Conservation (phyloP, 2,113 vertebrate genomes). For the Vulpes lagopus region DNA sequence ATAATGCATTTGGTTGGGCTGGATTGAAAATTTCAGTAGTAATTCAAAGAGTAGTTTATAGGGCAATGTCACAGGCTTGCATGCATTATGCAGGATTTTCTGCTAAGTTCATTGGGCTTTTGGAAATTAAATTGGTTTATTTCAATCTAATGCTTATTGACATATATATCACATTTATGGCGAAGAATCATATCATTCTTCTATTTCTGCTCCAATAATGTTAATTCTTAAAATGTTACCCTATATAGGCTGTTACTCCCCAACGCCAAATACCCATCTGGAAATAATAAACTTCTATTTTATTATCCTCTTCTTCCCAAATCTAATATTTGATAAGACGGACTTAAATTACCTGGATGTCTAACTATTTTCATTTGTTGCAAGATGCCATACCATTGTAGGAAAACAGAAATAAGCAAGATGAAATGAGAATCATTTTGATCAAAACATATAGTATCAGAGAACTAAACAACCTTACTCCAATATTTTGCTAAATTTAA, state of each 20-base stretch:
- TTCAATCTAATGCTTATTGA: slow-evolving; percentile 68
- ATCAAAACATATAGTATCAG: not conserved
- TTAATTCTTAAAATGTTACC: slow-evolving; percentile 74
- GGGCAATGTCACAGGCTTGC: slow-evolving; percentile 63
- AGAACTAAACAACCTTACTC: not conserved
- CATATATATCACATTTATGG: slow-evolving; percentile 76
- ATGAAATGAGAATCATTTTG: slow-evolving; percentile 41
- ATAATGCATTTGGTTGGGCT: slow-evolving; percentile 40
- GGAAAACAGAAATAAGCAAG: not conserved
- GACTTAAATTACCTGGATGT: slow-evolving; percentile 29
- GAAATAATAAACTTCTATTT: slow-evolving; percentile 47
- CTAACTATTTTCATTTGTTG: slow-evolving; percentile 35
- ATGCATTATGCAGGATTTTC: slow-evolving; percentile 75
- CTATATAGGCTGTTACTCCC: slow-evolving; percentile 7
- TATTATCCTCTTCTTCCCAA: slow-evolving; percentile 12
- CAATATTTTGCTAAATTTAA: slow-evolving; percentile 51
- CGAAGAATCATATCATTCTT: slow-evolving; percentile 61
- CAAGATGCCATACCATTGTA: not conserved
- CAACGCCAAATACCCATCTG: slow-evolving; percentile 62
- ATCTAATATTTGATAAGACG: slow-evolving; percentile 50
- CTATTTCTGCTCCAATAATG: slow-evolving; percentile 69
- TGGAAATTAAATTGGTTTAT: slow-evolving; percentile 72
- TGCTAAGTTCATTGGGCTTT: slow-evolving; percentile 63
- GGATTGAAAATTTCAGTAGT: slow-evolving; percentile 31
- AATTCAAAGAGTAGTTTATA: slow-evolving; percentile 67